Base-by-base conservation (phyloP, 1,140 invertebrate species). In the Macrostomum lignano region DNA sequence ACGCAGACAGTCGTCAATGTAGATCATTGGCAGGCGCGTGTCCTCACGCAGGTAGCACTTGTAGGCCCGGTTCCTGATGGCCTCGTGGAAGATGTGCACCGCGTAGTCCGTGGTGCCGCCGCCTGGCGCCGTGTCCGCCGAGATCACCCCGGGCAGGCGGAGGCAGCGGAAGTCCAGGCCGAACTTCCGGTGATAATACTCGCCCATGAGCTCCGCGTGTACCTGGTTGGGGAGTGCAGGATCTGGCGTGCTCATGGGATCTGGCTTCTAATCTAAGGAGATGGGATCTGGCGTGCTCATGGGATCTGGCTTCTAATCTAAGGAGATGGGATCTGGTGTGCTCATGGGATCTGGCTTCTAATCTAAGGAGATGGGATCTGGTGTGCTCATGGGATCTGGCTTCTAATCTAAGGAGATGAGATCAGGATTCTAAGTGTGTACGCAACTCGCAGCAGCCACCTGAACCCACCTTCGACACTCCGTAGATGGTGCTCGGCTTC, bases 91-190 rank as follows among this genome's bases (percentile, higher is more conserved):
- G 22, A 86, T 77, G 25, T 77, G 68, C 6, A 84, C 74, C 1
- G 79, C 79, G 48, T 86, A 86, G 53, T 88, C 79, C 49, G 79
- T 86, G 11, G 78, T 86, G 34, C 68, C 68, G 23, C 79, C 79
- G 25, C 79, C 79, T 15, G 79, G 77, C 3, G 72, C 68, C 1
- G 74, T 73, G 52, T 82, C 76, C 36, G 70, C 73, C 20, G 76
- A 82, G 26, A 86, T 81, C 3, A 88, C 73, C 15, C 81, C 81
- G 0, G 79, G 79, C 47, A 84, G 82, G 43, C 81, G 64, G 13
- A 88, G 57, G 46, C 75, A 79, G 40, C 81, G 65, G 55, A 88
- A 88, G 47, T 88, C 79, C 34, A 84, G 51, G 2, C 74, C 75
- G 52, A 76, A 86, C 43, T 71, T 71, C 43, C 79, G 65, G 49